Base-by-base conservation (phyloP, 2,797 vertebrate genomes). In the Brachymystax lenok region DNA sequence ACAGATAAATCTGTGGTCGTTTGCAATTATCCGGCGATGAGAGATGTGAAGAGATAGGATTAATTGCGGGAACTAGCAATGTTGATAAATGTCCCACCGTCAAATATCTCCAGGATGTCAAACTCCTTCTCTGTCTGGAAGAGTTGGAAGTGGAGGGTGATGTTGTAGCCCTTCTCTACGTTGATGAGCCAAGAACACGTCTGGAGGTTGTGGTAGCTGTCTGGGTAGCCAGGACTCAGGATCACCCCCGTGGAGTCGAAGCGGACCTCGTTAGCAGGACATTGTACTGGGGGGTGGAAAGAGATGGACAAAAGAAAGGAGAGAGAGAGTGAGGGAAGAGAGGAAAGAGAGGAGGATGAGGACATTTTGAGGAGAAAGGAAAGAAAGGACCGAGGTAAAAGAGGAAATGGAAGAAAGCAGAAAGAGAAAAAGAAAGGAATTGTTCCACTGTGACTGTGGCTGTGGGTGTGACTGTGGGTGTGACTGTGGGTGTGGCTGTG, bases 61-160 rank as follows among this genome's bases (percentile, higher is more conserved):
- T n/a, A 52, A 28, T n/a, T 40, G 35, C 30, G n/a, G n/a, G 4
- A 8, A 27, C 12, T 73, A 35, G 21, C 10, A 19, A 73, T 12
- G n/a, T 61, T 61, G 59, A 24, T 8, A 61, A 63, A 74, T 17
- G 86, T 87, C 92, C 54, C 94, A 99, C 98, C 98, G 86, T 99
- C 98, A 92, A 97, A 99, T 92, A 98, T 96, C 90, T 99, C 98
- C 88, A 99, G 94, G 91, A 99, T 96, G 91, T 99, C 98, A 93
- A 99, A 99, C 87, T 99, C 98, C 78, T 98, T 99, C 92, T 99
- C 97, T 17, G 97, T 99, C 86, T 99, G 98, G 92, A 99, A 99
- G 87, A 97, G 96, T 87, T 98, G 95, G 59, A 99, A 96, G 91
- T 97, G 95, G 90, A 99, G 93, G 77, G 96, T 98, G 91, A 99